Evolutionary conservation across 2,113 vertebrate species (phyloP).

Genomic region (western clawed frog (Xenopus tropicalis)): UCB_Xtro_10.0 CM004451.2:17927001-17927500

Average conservation of each 20-base stretch:
- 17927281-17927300: background rate
- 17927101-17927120: slow-evolving; percentile 44
- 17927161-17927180: slow-evolving; percentile 25
- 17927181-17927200: slow-evolving; percentile 10
- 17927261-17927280: background rate
- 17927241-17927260: background rate
- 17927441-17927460: no score
- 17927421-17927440: no score
- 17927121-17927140: slow-evolving; percentile 31
- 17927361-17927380: background rate
- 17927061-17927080: slow-evolving; percentile 5
- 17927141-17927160: slow-evolving; percentile 36
- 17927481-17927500: no score
- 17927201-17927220: slow-evolving; percentile 16
- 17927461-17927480: no score
- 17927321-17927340: background rate
- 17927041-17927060: background rate
- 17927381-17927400: no score
- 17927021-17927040: slow-evolving; percentile 10
- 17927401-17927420: no score
- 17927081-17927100: slow-evolving; percentile 28
- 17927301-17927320: background rate
- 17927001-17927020: background rate
- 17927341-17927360: background rate
- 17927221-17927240: slow-evolving; percentile 18